phyloP scores from a whole-genome alignment of 2,113 vertebrate species.

The Damaliscus lunatus region DNA sequence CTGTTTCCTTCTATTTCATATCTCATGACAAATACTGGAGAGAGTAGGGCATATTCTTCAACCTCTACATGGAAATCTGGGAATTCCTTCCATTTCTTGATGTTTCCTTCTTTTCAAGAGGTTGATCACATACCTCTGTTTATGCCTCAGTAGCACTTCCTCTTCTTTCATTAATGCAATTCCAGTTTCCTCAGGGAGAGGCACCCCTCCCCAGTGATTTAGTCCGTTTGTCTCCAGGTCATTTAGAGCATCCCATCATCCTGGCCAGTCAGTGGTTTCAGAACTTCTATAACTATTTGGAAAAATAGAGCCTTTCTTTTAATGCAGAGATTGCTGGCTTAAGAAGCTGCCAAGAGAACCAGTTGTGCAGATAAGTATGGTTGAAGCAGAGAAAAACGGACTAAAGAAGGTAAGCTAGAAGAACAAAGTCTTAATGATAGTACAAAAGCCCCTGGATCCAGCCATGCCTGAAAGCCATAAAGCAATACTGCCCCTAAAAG shows the following conservation, averaged over 20 bases:
- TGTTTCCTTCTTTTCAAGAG: not conserved
- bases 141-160: not conserved
- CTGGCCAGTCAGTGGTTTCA: not conserved
- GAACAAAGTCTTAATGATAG: not conserved
- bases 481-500: not conserved
- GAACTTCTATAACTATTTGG: not conserved
- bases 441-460: not conserved
- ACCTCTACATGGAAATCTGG: not conserved
- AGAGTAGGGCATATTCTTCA: not conserved
- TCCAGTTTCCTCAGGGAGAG: not conserved
- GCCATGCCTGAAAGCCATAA: not conserved
- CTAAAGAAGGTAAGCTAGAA: not conserved
- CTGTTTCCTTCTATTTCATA: not conserved
- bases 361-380: not conserved
- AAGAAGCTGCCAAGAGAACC: not conserved
- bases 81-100: not conserved
- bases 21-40: not conserved
- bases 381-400: not conserved
- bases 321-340: not conserved
- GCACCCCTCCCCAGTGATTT: not conserved
- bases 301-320: not conserved
- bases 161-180: not conserved
- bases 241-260: not conserved
- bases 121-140: not conserved
- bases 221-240: not conserved